Percentiles rank a stretch among this genome's conserved stretches.
Conservation (phyloP, 2,888 invertebrate species). For the Seira sanloemensis region DNA sequence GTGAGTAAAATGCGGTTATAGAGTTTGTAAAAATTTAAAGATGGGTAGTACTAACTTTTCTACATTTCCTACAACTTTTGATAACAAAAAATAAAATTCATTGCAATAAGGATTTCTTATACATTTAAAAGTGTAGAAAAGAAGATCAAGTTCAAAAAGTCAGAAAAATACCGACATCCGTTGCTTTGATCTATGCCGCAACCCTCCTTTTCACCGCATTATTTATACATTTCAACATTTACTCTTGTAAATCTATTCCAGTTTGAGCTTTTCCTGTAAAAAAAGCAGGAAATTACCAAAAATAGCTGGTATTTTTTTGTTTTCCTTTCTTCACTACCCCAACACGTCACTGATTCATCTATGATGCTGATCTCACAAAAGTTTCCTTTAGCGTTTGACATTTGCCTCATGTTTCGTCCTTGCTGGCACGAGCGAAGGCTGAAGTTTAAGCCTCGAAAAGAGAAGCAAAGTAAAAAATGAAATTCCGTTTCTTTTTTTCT, state of each 20-base stretch:
- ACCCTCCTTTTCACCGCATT: neutral
- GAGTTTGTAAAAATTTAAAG: too few species aligned
- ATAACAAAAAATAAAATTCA: too few species aligned
- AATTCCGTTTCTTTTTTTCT: neutral
- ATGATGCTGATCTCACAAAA: neutral
- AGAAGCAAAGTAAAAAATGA: neutral
- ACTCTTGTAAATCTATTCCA: neutral
- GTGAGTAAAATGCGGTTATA: too few species aligned
- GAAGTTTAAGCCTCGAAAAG: neutral
- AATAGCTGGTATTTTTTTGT: neutral
- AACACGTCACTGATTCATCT: neutral
- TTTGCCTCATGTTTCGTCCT: constrained; percentile 12
- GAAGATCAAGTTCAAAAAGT: constrained; percentile 12
- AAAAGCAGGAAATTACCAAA: constrained; percentile 13
- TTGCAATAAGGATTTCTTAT: too few species aligned
- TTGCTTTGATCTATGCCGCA: constrained; percentile 1
- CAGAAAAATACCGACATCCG: constrained; percentile 7
- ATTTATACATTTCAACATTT: constrained; percentile 1
- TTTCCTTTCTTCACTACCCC: neutral
- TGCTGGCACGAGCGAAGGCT: constrained; percentile 9
- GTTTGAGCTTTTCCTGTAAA: neutral
- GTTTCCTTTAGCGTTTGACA: constrained; percentile 1
- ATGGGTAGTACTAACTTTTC: too few species aligned
- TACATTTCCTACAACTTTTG: too few species aligned
- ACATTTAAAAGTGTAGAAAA: neutral